A percentile compares a stretch with the other conserved stretches of the same genome.
Conservation (phyloP, 2,888 invertebrate genomes). For the Agrochola litura region DNA sequence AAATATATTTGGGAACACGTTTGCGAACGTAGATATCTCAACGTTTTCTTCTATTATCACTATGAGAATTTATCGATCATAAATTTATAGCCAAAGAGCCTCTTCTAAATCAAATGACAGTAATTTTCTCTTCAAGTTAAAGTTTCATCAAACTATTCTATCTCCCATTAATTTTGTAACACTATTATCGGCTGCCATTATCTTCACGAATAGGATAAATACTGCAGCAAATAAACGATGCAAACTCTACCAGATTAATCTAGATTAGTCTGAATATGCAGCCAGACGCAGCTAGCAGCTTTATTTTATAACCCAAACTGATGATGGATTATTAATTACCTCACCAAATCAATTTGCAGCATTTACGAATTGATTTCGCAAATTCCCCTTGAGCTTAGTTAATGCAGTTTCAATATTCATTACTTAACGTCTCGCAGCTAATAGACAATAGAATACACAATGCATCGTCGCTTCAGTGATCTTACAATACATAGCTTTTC, state of each 20-base stretch:
- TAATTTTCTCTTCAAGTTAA: neutral
- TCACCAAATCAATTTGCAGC: conserved; percentile 58
- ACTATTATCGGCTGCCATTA: conserved; percentile 17
- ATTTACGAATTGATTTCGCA: conserved; percentile 58
- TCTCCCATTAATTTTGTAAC: neutral
- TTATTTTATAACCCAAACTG: conserved; percentile 39
- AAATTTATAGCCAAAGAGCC: neutral
- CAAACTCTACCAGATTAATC: conserved; percentile 27
- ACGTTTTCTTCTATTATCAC: neutral
- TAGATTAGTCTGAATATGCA: conserved; percentile 37
- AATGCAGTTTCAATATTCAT: conserved; percentile 71
- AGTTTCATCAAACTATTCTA: conserved; percentile 4
- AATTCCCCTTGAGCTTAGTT: conserved; percentile 60
- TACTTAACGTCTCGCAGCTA: conserved; percentile 61
- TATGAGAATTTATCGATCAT: neutral
- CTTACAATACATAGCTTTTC: conserved; percentile 18
- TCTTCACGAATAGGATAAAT: conserved; percentile 3
- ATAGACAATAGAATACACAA: conserved; percentile 63
- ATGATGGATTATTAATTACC: conserved; percentile 52
- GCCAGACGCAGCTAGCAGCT: conserved; percentile 15
- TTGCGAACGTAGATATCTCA: neutral
- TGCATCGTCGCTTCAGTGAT: conserved; percentile 56
- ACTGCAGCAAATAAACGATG: neutral
- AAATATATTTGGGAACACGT: neutral
- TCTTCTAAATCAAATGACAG: neutral